Percentiles rank a stretch among this genome's conserved stretches.
These are phyloP conservation scores for Eristalis pertinax DNA, from an alignment of 2,888 invertebrate species.

Conservation along the genomic window DNA sequence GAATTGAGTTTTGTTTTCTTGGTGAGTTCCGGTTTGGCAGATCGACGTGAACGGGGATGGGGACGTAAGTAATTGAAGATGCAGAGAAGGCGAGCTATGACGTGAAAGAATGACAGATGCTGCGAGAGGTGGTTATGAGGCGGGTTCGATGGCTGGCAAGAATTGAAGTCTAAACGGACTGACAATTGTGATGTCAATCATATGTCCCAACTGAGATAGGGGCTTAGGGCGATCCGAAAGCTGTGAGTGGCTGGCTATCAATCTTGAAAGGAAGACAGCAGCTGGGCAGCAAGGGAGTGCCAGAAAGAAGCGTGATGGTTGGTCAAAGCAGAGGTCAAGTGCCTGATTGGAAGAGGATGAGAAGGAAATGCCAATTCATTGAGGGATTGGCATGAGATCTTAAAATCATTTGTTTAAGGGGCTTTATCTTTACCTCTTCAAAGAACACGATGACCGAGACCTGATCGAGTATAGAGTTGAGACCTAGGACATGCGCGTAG, in stretches of 20 bases:
- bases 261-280: neutral
- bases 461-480: too few relatives aligned
- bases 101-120: neutral
- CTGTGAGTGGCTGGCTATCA: neutral
- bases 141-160: neutral
- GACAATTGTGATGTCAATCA: neutral
- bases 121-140: too few relatives aligned
- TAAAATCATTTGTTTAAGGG: too few relatives aligned
- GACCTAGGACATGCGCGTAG: too few relatives aligned
- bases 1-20: conserved; percentile 25
- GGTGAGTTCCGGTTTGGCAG: conserved; percentile 22
- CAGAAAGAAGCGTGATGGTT: too few relatives aligned
- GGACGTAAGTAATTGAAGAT: neutral
- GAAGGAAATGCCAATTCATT: too few relatives aligned
- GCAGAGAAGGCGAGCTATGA: neutral
- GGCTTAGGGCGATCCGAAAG: neutral
- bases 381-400: too few relatives aligned
- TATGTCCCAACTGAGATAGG: neutral
- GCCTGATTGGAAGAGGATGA: too few relatives aligned
- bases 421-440: too few relatives aligned
- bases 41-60: neutral
- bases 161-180: neutral
- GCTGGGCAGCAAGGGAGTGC: too few relatives aligned
- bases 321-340: too few relatives aligned
- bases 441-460: too few relatives aligned